These are phyloP conservation scores for Spodoptera exigua DNA, from an alignment of 2,888 invertebrate species.

Conservation along the genomic window DNA sequence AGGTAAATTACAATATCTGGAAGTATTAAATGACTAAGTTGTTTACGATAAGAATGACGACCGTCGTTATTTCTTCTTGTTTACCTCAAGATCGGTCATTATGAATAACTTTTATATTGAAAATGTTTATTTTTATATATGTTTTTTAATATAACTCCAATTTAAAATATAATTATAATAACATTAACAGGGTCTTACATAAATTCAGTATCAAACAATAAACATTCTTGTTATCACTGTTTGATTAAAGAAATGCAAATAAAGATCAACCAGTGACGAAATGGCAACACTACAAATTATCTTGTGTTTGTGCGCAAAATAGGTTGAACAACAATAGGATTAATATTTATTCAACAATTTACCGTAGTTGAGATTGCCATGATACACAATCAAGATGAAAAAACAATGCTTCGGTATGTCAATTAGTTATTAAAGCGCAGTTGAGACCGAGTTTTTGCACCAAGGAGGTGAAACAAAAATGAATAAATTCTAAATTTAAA, in stretches of 20 bases:
- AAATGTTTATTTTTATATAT: not conserved
- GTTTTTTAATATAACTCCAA: not conserved
- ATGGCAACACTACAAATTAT: conserved; percentile 22
- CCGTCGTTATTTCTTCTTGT: conserved; percentile 2
- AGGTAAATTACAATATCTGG: conserved; percentile 10
- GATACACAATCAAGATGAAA: conserved; percentile 21
- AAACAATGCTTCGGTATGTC: conserved; percentile 31
- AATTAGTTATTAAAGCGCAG: conserved; percentile 14
- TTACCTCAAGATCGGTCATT: conserved; percentile 6
- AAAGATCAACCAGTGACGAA: conserved; percentile 29
- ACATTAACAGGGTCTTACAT: not conserved
- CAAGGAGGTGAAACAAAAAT: too few species aligned
- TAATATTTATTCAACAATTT: conserved; percentile 34
- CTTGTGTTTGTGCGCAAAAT: conserved; percentile 25
- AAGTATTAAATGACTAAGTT: conserved; percentile 14
- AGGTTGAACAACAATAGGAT: conserved; percentile 33
- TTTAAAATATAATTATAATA: conserved; percentile 1
- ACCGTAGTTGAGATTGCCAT: conserved; percentile 15
- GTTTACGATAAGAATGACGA: conserved; percentile 22
- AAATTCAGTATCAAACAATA: conserved; percentile 20
- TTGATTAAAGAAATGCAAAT: conserved; percentile 21
- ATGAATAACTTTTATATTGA: not conserved
- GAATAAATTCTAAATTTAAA: too few species aligned
- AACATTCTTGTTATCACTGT: conserved; percentile 27
- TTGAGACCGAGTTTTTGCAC: conserved; percentile 1